Percentiles rank a stretch among this genome's conserved stretches.
phyloP scores from a whole-genome alignment of 2,888 invertebrate species.

The Idaea biselata region DNA sequence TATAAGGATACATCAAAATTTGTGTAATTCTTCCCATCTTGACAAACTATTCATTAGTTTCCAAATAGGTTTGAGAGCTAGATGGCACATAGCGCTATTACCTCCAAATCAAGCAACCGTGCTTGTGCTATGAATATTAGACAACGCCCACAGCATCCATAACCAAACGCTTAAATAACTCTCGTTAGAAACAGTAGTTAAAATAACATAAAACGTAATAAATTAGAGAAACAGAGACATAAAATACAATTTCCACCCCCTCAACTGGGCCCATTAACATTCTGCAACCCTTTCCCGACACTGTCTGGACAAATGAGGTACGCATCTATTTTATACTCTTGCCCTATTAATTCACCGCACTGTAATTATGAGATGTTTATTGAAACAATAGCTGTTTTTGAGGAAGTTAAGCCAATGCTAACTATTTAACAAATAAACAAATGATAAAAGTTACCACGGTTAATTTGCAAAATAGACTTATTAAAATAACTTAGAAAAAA shows the following conservation, averaged over 20 bases:
- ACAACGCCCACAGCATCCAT: background rate
- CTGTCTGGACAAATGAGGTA: conserved; percentile 29
- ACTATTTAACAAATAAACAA: too few species aligned
- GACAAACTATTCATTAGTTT: too few species aligned
- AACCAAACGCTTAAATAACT: background rate
- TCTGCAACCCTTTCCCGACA: conserved; percentile 10
- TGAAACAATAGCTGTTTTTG: background rate
- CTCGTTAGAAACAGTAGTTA: conserved; percentile 15
- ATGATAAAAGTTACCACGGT: too few species aligned
- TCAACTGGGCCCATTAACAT: conserved; percentile 16
- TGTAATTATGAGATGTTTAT: background rate
- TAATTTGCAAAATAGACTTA: too few species aligned
- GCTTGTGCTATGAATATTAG: background rate
- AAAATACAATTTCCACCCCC: conserved; percentile 16
- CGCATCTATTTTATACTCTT: conserved; percentile 37
- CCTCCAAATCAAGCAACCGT: too few species aligned
- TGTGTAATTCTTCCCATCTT: too few species aligned
- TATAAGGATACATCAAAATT: too few species aligned
- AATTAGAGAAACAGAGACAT: conserved; percentile 30
- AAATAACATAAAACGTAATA: conserved; percentile 21
- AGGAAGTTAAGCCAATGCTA: too few species aligned
- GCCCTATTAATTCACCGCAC: background rate
- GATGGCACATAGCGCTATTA: too few species aligned
- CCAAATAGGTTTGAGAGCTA: too few species aligned
- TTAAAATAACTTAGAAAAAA: too few species aligned